These are phyloP conservation scores for Apoda limacodes DNA, from an alignment of 2,888 invertebrate genomes.

Conservation along the genomic window DNA sequence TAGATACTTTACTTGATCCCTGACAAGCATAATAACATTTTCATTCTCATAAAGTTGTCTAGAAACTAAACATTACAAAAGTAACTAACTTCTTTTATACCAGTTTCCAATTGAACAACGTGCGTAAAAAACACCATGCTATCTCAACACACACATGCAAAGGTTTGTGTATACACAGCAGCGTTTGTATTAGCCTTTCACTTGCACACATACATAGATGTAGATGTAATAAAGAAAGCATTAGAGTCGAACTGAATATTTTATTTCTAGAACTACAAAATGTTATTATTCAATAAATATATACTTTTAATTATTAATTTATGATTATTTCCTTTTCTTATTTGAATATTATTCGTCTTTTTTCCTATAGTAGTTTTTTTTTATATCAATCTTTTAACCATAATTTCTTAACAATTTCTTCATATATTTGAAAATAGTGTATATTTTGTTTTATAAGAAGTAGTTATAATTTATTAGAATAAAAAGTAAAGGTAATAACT, in stretches of 20 bases:
- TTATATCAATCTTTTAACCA: too few species aligned
- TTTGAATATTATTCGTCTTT: too few species aligned
- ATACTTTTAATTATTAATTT: too few species aligned
- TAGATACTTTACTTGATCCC: slow-evolving; percentile 13
- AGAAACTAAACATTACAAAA: slow-evolving; percentile 44
- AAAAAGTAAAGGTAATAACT: too few species aligned
- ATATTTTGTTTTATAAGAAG: too few species aligned
- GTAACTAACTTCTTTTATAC: slow-evolving; percentile 48
- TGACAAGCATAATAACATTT: slow-evolving; percentile 25
- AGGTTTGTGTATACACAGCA: slow-evolving; percentile 27
- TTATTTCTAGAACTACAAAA: slow-evolving; percentile 1
- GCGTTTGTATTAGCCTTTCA: slow-evolving; percentile 54
- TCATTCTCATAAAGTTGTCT: slow-evolving; percentile 24
- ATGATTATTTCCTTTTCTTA: too few species aligned
- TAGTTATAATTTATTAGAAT: too few species aligned
- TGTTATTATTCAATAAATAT: slow-evolving; percentile 4
- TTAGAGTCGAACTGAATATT: slow-evolving; percentile 25
- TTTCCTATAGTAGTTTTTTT: too few species aligned
- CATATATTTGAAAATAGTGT: too few species aligned
- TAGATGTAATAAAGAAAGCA: slow-evolving; percentile 23
- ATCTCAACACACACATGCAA: slow-evolving; percentile 40
- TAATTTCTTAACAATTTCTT: too few species aligned
- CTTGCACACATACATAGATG: slow-evolving; percentile 34
- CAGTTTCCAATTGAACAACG: slow-evolving; percentile 44
- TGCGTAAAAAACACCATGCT: slow-evolving; percentile 43